Evolutionary conservation across 2,113 vertebrate species (phyloP), one percentile per base, ranked within the genome.

Genomic region (Holacanthus passer): DNA sequence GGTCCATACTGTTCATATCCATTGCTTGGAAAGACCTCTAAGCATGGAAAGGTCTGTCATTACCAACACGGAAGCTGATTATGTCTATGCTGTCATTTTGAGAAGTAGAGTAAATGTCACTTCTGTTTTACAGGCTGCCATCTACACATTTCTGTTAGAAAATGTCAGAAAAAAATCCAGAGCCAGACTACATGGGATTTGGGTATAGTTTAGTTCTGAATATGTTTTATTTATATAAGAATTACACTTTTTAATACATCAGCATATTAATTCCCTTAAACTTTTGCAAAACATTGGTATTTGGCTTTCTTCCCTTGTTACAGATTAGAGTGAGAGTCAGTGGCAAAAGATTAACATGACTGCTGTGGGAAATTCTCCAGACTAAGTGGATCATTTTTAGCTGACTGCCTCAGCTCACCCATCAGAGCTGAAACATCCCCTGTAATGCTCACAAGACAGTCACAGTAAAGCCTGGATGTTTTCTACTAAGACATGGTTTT

Each of bases 311-410:
- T 77, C 74, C n/a, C 79, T 59, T 53, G 48, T 43, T 60, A 22
- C 73, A 86, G 91, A 90, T 92, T 89, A 91, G 63, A 66, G 53
- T 32, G 31, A 58, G 56, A 83, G 90, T 91, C 80, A 32, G 48
- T 67, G 64, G 82, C 66, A 64, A 86, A 88, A 89, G 91, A 90
- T 92, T 92, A 91, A 82, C 50, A 58, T 87, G 47, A 82, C 77
- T 87, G 84, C 52, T 47, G 64, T 76, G 79, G 85, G 83, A 87
- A 87, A 79, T 69, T 88, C 83, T 89, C 82, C 80, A 81, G 69
- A 75, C 59, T 79, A 86, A 88, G 27, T 92, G 83, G 88, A 92
- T 94, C 74, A 82, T 90, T 88, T 88, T 83, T 74, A 86, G 81
- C 75, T 81, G 84, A 84, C 87, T 81, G 83, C 67, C 75, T 80